Evolutionary conservation across 2,888 invertebrate genomes (phyloP), one percentile per base, ranked within the genome.

Genomic region (Hedya salicella): DNA sequence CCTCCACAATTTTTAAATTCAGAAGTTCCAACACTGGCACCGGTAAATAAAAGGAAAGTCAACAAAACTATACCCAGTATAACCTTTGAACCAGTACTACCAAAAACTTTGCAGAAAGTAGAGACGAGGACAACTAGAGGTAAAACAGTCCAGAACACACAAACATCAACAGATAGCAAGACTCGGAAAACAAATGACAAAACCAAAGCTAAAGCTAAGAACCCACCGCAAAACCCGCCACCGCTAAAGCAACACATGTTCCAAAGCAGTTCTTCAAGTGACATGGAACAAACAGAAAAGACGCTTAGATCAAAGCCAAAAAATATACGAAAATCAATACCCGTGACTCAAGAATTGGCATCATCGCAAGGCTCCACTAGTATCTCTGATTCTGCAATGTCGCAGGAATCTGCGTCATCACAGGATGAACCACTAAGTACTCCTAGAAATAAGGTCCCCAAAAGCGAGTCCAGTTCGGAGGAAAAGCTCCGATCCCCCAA

Each of bases 391-490:
- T 25, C 25, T 25, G 25, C 49, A 36, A 36, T 36, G 36, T 36
- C 36, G 11, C 36, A 36, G 11, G 36, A 1, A 11, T 36, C 36
- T 9, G 6, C 9, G 2, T 48, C 46, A n/a, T 21, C 42, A 1
- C 44, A 57, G n/a, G 61, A 57, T 46, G 44, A 57, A 44, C 1
- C 13, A 17, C 65, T n/a, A 17, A 50, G 44, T 3, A 86, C 86
- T 39, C 85, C 85, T 16, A 79, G 77, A 30, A 81, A 77, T 36
- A 68, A 71, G 1, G 71, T 87, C 17, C 88, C 89, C 1, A 87
- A 82, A 68, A 89, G 87, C 73, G 90, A 86, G 70, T 92, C 87
- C 0, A 83, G 79, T 42, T 86, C 88, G 0, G 88, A 89, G 59
- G 87, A 90, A 64, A 82, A 75, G 57, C 74, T 91, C 1, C 69